These are phyloP conservation scores for Adela reaumurella DNA, from an alignment of 2,888 invertebrate genomes.

Conservation along the genomic window DNA sequence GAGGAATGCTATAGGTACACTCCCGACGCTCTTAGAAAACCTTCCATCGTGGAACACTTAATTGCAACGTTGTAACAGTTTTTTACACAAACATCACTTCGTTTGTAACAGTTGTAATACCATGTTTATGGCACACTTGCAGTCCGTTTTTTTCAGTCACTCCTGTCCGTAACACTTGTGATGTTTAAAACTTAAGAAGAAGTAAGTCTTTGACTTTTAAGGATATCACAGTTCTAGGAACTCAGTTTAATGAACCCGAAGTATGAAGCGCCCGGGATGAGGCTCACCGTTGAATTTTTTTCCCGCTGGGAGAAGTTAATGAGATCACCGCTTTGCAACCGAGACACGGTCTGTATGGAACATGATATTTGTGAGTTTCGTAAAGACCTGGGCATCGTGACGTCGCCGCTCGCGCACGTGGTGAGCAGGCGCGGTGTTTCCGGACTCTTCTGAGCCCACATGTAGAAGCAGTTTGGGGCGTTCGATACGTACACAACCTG, in stretches of 20 bases:
- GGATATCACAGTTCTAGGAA: slow-evolving; percentile 27
- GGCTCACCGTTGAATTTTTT: slow-evolving; percentile 34
- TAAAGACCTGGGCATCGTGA: slow-evolving; percentile 23
- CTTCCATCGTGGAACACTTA: too few relatives aligned
- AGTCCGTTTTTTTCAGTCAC: too few relatives aligned
- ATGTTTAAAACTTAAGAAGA: slow-evolving; percentile 5
- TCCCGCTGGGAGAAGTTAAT: slow-evolving; percentile 38
- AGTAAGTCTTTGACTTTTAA: neutral
- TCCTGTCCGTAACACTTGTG: slow-evolving; percentile 10
- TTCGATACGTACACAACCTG: slow-evolving; percentile 40
- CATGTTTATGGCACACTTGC: neutral
- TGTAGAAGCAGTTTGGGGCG: slow-evolving; percentile 35
- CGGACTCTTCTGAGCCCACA: slow-evolving; percentile 25
- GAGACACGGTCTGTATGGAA: slow-evolving; percentile 30
- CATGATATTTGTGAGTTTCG: slow-evolving; percentile 38
- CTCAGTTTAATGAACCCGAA: slow-evolving; percentile 43
- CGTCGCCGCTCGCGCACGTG: slow-evolving; percentile 36
- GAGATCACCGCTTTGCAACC: slow-evolving; percentile 29
- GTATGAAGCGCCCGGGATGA: slow-evolving; percentile 34
- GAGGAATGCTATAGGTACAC: too few relatives aligned
- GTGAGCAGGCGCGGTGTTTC: slow-evolving; percentile 23
- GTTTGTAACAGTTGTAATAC: too few relatives aligned
- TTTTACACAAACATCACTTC: too few relatives aligned
- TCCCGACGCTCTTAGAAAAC: too few relatives aligned
- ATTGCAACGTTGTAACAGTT: too few relatives aligned